Evolutionary conservation across 2,888 invertebrate species (phyloP).

Genomic region (Callyntrura guangdongensis): DNA sequence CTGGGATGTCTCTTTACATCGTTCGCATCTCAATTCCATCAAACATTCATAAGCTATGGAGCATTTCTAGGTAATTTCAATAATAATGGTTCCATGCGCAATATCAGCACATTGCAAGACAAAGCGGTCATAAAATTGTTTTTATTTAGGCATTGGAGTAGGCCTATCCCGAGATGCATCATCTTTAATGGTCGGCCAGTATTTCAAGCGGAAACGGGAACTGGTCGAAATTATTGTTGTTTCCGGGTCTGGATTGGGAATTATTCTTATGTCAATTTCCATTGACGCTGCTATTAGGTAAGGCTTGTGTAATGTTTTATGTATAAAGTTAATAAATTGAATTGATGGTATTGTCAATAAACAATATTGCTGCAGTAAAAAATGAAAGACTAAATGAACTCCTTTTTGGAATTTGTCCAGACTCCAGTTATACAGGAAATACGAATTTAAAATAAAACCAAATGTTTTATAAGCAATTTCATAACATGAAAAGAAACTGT

Average conservation of each 20-base stretch:
- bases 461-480: not conserved
- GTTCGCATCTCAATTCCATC: constrained; percentile 87
- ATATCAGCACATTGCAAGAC: not conserved
- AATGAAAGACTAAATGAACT: too few relatives aligned
- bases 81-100: not conserved
- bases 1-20: constrained; percentile 89
- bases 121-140: not conserved
- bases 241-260: constrained; percentile 93
- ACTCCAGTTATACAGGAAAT: not conserved
- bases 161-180: constrained; percentile 95
- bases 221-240: constrained; percentile 95
- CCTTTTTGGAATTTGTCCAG: too few relatives aligned
- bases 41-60: constrained; percentile 87
- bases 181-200: constrained; percentile 95
- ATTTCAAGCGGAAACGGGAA: constrained; percentile 94
- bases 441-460: not conserved
- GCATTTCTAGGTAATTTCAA: constrained; percentile 85
- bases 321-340: too few relatives aligned
- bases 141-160: constrained; percentile 90
- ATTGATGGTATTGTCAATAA: too few relatives aligned
- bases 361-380: too few relatives aligned
- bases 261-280: constrained; percentile 77
- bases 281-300: constrained; percentile 79
- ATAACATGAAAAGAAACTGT: not conserved
- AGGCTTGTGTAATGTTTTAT: not conserved